Conservation (phyloP, 1,140 invertebrate species). For the Bombyx mandarina region DNA sequence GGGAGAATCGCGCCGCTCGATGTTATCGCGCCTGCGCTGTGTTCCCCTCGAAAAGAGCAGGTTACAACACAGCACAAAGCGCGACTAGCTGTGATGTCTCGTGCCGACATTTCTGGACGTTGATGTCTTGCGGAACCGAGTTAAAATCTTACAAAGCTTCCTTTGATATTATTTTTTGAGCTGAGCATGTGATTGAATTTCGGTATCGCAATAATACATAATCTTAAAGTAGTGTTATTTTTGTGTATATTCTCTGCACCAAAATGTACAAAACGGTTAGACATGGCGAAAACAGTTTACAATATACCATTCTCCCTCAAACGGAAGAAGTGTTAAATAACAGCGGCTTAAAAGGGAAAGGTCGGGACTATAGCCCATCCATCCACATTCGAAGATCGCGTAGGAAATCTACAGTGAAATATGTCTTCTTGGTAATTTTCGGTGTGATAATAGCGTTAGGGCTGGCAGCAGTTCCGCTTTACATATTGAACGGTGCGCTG, state of each 20-base stretch:
- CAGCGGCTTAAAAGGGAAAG: constrained; percentile 71
- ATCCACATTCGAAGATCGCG: constrained; percentile 49
- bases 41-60: constrained; percentile 7
- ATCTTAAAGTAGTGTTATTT: constrained; percentile 39
- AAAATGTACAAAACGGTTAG: constrained; percentile 82
- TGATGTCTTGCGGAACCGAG: constrained; percentile 27
- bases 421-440: constrained; percentile 45
- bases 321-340: constrained; percentile 76
- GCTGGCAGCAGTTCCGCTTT: constrained; percentile 48
- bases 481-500: constrained; percentile 48
- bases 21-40: constrained; percentile 60
- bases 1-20: constrained; percentile 60
- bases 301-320: constrained; percentile 81
- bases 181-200: constrained; percentile 47
- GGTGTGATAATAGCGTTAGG: constrained; percentile 45
- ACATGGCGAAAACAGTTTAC: constrained; percentile 80
- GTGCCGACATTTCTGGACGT: constrained; percentile 35
- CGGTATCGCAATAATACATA: constrained; percentile 21
- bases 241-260: constrained; percentile 26
- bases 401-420: constrained; percentile 50
- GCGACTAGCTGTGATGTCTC: constrained; percentile 31
- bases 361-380: constrained; percentile 67
- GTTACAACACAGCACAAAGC: constrained; percentile 49
- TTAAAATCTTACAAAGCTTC: too few relatives aligned
- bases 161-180: too few relatives aligned